Base-by-base conservation (phyloP, 2,888 invertebrate genomes). In the Drosophila sordidula region DNA sequence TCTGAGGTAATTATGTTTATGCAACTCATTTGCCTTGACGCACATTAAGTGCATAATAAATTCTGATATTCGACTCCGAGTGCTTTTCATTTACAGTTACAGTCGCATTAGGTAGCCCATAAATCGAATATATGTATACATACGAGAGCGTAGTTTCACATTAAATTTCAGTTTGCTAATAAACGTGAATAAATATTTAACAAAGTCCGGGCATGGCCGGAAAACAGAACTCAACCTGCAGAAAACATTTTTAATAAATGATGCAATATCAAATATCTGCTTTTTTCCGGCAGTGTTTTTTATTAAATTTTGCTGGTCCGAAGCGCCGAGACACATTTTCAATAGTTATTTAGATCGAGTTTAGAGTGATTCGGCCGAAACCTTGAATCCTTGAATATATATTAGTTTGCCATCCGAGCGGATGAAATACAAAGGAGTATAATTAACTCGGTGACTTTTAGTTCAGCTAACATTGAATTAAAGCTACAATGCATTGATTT, bases 1-100 rank as follows among this genome's bases (percentile, higher is more conserved):
- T 39, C 26, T n/a, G 22, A 9, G 22, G 45, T 65, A 70, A 65
- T 64, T 39, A 42, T 55, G 45, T 56, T 56, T 36, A 52, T 22
- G 16, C 50, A 59, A 54, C 22, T 22, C 25, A n/a, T 51, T 25
- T 16, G 5, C 36, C 12, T 4, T 36, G 18, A 18, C 12, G 16
- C 63, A 9, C 55, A n/a, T 25, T 25, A 22, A 56, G 44, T 49
- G 55, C 51, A 56, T 54, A 54, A 44, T 42, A 46, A 56, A 38
- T 49, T 47, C 18, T 14, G 32, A 18, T 44, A 46, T 47, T 54
- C 11, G 0, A n/a, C 38, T 14, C 26, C n/a, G 50, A 70, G 32
- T 44, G 41, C 22, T 38, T 45, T 52, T n/a, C 22, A 44, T 41
- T 45, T 56, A 22, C 9, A 45, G 12, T 14, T 18, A 12, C 5